Evolutionary conservation across 2,113 vertebrate genomes (phyloP).

Genomic region (Oryzias woworae): DNA sequence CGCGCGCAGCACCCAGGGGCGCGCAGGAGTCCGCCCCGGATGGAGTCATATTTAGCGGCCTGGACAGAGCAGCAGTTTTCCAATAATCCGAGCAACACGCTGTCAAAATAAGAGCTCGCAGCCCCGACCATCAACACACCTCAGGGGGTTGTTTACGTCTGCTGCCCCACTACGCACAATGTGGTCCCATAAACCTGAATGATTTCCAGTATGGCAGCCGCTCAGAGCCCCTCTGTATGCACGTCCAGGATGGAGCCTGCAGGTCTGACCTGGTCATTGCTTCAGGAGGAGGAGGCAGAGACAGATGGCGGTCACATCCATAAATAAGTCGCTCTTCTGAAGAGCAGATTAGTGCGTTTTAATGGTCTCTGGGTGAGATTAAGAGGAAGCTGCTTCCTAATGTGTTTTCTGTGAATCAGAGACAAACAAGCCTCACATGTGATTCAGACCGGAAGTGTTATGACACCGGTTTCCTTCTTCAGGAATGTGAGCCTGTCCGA

Average conservation of each 20-base stretch:
- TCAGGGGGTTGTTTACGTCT: conserved; percentile 45
- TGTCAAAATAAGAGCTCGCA: conserved; percentile 60
- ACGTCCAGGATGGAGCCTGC: no score
- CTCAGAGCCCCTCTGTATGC: no score
- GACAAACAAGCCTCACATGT: conserved; percentile 49
- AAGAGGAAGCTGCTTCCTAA: conserved; percentile 76
- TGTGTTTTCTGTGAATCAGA: conserved; percentile 46
- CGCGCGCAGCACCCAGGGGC: conserved; percentile 15
- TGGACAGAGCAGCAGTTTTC: conserved; percentile 49
- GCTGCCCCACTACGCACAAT: background rate
- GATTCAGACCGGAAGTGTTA: conserved; percentile 18
- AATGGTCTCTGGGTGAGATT: conserved; percentile 75
- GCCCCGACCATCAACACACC: conserved; percentile 51
- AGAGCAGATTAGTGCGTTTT: conserved; percentile 77
- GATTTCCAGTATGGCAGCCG: conserved; percentile 35
- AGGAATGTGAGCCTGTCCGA: background rate
- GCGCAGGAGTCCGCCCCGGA: conserved; percentile 34
- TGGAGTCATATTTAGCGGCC: conserved; percentile 63
- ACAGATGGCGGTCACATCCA: conserved; percentile 80
- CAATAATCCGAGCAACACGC: conserved; percentile 64
- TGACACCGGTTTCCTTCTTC: background rate
- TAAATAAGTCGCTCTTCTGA: conserved; percentile 76
- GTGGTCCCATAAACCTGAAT: conserved; percentile 34
- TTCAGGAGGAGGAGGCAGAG: no score
- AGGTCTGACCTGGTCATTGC: no score